Evolutionary conservation across 2,888 invertebrate species (phyloP).

Genomic region (Coecobrya sp.): DNA sequence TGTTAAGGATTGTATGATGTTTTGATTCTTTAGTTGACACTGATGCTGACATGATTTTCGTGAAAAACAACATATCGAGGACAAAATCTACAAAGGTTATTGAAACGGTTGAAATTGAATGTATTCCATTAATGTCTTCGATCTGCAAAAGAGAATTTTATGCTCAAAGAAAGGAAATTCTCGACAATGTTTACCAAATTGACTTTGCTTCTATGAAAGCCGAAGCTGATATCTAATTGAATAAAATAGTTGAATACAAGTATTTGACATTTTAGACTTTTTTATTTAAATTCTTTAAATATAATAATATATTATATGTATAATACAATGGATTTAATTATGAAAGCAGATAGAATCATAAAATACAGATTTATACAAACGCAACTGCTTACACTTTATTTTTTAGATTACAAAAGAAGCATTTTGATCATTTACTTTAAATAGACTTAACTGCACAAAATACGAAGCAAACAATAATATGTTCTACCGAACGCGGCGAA

Average conservation of each 20-base stretch:
- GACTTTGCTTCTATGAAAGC: slow-evolving; percentile 67
- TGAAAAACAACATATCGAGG: slow-evolving; percentile 63
- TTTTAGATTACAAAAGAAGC: slow-evolving; percentile 56
- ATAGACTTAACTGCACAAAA: slow-evolving; percentile 40
- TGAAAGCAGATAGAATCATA: slow-evolving; percentile 17
- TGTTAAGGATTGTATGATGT: too few species aligned
- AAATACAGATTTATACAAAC: slow-evolving; percentile 5
- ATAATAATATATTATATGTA: background rate
- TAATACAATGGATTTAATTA: background rate
- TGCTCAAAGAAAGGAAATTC: slow-evolving; percentile 87
- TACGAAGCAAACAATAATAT: slow-evolving; percentile 62
- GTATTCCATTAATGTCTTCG: slow-evolving; percentile 89
- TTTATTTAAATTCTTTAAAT: slow-evolving; percentile 2
- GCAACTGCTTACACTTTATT: background rate
- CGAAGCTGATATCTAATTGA: background rate
- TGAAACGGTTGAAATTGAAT: slow-evolving; percentile 90
- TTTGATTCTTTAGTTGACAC: slow-evolving; percentile 89
- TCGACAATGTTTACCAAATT: slow-evolving; percentile 86
- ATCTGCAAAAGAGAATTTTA: slow-evolving; percentile 90
- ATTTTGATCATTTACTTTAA: background rate
- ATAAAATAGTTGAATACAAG: background rate
- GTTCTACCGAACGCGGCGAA: slow-evolving; percentile 68
- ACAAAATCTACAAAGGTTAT: slow-evolving; percentile 88
- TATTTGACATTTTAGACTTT: background rate
- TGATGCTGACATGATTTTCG: slow-evolving; percentile 90